phyloP scores from a whole-genome alignment of 2,113 vertebrate species.

The zebrafish (Danio rerio) region DNA sequence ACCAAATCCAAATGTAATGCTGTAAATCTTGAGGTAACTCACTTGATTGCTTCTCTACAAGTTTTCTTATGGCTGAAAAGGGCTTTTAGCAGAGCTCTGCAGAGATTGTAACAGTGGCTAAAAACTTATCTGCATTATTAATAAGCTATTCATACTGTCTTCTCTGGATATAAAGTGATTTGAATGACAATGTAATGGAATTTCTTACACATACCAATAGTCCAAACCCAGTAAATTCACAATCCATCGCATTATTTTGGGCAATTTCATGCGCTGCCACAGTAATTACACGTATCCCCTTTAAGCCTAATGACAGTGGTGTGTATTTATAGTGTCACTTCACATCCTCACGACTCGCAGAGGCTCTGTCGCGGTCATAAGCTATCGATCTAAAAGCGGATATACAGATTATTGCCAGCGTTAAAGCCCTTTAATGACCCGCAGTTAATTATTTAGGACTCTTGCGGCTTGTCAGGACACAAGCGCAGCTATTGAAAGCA shows the following conservation, averaged over 20 bases:
- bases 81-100: not conserved
- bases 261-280: not conserved
- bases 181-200: not conserved
- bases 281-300: not conserved
- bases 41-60: not conserved
- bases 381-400: slow-evolving; percentile 63
- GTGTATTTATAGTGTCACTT: slow-evolving; percentile 49
- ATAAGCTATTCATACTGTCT: not conserved
- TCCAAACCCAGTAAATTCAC: not conserved
- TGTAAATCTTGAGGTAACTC: not conserved
- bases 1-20: not conserved
- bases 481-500: not conserved
- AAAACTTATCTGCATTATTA: not conserved
- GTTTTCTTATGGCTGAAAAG: not conserved
- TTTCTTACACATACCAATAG: not conserved
- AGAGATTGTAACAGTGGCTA: not conserved
- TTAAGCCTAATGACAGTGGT: not conserved
- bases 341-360: slow-evolving; percentile 25
- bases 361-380: slow-evolving; percentile 20
- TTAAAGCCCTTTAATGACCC: slow-evolving; percentile 55
- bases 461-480: not conserved
- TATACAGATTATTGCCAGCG: slow-evolving; percentile 54
- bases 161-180: not conserved
- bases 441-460: slow-evolving; percentile 52
- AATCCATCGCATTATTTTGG: not conserved